Percentiles rank a stretch among this genome's conserved stretches.
Conservation (phyloP, 2,797 vertebrate species). For the Cyprinodon diabolis region DNA sequence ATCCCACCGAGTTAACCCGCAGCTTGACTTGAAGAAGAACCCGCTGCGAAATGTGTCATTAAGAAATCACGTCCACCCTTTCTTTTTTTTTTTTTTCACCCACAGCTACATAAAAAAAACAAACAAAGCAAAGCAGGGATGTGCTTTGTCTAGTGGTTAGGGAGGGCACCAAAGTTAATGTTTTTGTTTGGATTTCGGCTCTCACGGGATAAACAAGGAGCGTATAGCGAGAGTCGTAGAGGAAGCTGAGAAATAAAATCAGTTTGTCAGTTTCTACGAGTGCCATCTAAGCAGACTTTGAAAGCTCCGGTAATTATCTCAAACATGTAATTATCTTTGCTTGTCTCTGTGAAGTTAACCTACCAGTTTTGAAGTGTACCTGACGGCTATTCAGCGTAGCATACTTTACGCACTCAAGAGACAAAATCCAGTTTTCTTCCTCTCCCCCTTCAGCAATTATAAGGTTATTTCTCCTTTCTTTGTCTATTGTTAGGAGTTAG, state of each 20-base stretch:
- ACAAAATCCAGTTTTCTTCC: constrained; percentile 74
- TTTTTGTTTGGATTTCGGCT: constrained; percentile 71
- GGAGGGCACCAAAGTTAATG: constrained; percentile 62
- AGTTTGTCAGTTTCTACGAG: constrained; percentile 65
- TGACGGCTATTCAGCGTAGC: constrained; percentile 74
- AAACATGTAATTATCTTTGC: constrained; percentile 77
- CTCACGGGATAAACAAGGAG: constrained; percentile 60
- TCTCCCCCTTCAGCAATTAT: constrained; percentile 75
- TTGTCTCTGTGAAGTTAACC: constrained; percentile 69
- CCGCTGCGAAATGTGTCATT: constrained; percentile 62
- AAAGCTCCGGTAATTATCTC: constrained; percentile 76
- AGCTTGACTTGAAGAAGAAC: constrained; percentile 61
- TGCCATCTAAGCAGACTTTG: constrained; percentile 64
- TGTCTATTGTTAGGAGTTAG: constrained; percentile 78
- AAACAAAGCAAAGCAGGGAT: constrained; percentile 17
- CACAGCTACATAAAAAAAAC: constrained; percentile 10
- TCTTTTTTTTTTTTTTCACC: constrained; percentile 43
- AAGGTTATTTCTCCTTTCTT: constrained; percentile 78
- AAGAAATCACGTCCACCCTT: constrained; percentile 45
- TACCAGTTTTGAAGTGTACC: constrained; percentile 71
- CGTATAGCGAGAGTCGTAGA: constrained; percentile 31
- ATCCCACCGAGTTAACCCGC: constrained; percentile 50
- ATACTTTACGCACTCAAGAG: constrained; percentile 77
- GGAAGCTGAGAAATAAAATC: constrained; percentile 51
- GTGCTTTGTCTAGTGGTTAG: constrained; percentile 56